Evolutionary conservation across 2,113 vertebrate species (phyloP).

Genomic region (Alethe castanea): DNA sequence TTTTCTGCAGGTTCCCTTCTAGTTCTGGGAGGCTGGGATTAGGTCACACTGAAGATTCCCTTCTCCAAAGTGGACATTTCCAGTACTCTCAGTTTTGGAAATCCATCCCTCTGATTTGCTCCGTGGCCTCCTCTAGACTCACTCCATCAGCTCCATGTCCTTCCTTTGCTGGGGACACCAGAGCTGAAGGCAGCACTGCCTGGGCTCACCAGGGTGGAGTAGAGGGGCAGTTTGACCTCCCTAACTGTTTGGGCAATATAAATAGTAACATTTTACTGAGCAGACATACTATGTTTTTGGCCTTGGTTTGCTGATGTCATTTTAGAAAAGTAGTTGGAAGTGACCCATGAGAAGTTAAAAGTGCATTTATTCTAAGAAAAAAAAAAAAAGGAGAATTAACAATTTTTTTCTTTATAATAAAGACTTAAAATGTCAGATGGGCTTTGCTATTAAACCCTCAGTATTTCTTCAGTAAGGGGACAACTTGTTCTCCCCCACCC

Average conservation of each 20-base stretch:
- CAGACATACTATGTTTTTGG: not conserved
- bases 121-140: fast-evolving
- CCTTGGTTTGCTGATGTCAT: not conserved
- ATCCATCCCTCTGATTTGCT: no score
- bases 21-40: not conserved
- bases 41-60: not conserved
- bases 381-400: not conserved
- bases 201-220: not conserved
- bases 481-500: not conserved
- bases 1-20: fast-evolving
- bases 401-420: not conserved
- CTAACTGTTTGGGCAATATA: fast-evolving
- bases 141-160: fast-evolving
- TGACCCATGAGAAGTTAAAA: not conserved
- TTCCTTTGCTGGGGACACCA: not conserved
- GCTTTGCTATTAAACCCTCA: not conserved
- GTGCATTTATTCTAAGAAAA: not conserved
- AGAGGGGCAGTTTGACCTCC: not conserved
- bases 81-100: not conserved
- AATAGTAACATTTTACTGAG: not conserved
- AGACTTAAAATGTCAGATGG: not conserved
- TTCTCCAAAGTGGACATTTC: not conserved
- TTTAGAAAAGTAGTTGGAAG: not conserved
- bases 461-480: not conserved
- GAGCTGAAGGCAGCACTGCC: not conserved